These are phyloP conservation scores for Brachionus koreanus DNA, from an alignment of 1,140 invertebrate species.

Conservation along the genomic window DNA sequence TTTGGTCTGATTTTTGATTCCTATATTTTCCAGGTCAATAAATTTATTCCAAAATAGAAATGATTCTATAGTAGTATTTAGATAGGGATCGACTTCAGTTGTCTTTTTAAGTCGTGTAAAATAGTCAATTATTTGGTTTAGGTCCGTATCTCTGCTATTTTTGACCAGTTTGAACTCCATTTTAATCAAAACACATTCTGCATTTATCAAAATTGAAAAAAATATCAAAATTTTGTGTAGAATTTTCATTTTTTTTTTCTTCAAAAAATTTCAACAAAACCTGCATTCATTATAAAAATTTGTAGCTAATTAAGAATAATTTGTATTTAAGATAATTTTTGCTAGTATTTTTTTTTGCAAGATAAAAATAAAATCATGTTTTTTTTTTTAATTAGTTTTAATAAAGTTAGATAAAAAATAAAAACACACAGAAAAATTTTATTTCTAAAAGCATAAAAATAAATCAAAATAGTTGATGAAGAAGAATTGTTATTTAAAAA, in stretches of 20 bases:
- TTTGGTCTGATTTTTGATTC: background rate
- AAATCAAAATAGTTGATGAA: background rate
- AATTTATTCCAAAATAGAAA: slow-evolving; percentile 28
- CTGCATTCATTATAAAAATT: background rate
- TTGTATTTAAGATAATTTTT: background rate
- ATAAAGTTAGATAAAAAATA: background rate
- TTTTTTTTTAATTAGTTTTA: background rate
- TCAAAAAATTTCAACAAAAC: background rate
- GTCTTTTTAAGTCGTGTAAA: background rate
- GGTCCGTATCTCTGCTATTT: background rate
- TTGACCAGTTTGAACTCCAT: slow-evolving; percentile 32
- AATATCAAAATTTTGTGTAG: background rate
- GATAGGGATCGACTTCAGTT: background rate
- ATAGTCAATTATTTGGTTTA: background rate
- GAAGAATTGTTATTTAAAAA: background rate
- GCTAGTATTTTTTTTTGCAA: background rate
- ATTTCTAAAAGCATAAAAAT: background rate
- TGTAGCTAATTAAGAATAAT: background rate
- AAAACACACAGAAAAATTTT: background rate
- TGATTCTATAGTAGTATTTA: background rate
- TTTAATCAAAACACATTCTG: background rate
- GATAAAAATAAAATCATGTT: background rate
- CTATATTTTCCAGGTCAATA: background rate
- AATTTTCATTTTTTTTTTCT: background rate
- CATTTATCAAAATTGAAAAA: background rate